phyloP scores from a whole-genome alignment of 92 coral and sea anemone species.

The Parazoanthus atlanticus region DNA sequence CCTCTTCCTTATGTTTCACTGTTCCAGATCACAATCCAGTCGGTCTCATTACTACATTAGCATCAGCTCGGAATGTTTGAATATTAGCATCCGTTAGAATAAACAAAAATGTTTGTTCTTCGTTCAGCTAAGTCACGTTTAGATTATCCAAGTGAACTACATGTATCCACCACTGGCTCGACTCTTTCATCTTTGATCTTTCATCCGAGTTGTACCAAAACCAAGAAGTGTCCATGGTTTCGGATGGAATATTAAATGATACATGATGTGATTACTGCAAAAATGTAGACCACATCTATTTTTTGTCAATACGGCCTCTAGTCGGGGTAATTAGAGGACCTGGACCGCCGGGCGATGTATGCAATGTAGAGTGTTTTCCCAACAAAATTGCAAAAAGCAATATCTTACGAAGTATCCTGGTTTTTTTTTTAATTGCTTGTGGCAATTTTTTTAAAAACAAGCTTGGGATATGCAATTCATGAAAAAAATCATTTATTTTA shows the following conservation, averaged over 20 bases:
- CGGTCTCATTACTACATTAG: neutral
- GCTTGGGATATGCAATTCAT: neutral
- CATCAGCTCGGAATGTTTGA: neutral
- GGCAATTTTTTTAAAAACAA: neutral
- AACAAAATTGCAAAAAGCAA: neutral
- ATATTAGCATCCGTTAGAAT: slow-evolving; percentile 9
- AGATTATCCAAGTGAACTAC: neutral
- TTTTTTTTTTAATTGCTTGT: neutral
- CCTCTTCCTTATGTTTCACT: neutral
- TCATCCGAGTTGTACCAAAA: neutral
- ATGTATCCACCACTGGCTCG: neutral
- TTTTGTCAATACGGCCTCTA: slow-evolving; percentile 7
- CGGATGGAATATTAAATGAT: neutral
- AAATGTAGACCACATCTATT: neutral
- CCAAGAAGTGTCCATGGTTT: neutral
- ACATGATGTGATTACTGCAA: slow-evolving; percentile 6
- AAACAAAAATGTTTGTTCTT: too few species aligned
- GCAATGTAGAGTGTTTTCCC: neutral
- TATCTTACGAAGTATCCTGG: neutral
- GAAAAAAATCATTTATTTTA: neutral
- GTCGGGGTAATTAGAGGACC: slow-evolving; percentile 28
- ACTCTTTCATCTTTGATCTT: neutral
- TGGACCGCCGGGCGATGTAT: neutral
- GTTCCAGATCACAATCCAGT: too few species aligned
- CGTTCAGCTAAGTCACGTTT: neutral